Conservation (phyloP, 2,888 invertebrate genomes). For the Eledone cirrhosa region DNA sequence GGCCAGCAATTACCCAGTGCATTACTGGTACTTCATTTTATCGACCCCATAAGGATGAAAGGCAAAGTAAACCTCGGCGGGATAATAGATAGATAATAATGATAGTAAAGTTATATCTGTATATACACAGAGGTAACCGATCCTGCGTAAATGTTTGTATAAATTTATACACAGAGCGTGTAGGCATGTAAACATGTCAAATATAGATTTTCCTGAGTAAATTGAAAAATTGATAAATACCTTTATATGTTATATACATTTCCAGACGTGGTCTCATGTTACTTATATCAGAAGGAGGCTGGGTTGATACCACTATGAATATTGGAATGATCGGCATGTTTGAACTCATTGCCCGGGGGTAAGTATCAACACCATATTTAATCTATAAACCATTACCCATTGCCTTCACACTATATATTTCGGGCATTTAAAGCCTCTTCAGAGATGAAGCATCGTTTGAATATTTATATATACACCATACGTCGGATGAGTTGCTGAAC, state of each 20-base stretch:
- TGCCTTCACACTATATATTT: too few species aligned
- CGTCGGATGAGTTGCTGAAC: too few species aligned
- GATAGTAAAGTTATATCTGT: too few species aligned
- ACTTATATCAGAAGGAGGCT: slow-evolving; percentile 66
- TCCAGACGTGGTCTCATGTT: slow-evolving; percentile 66
- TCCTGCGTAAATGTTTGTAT: not conserved
- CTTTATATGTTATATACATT: slow-evolving; percentile 16
- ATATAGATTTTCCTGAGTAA: not conserved
- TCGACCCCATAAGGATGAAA: too few species aligned
- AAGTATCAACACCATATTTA: slow-evolving; percentile 30
- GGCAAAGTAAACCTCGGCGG: too few species aligned
- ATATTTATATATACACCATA: too few species aligned
- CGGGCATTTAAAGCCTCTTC: too few species aligned
- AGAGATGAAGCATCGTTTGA: too few species aligned
- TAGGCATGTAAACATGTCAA: not conserved
- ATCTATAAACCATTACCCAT: too few species aligned
- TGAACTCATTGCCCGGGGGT: slow-evolving; percentile 67
- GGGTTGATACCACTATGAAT: slow-evolving; percentile 69
- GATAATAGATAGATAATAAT: too few species aligned
- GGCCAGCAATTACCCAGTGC: too few species aligned
- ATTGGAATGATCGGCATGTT: slow-evolving; percentile 67
- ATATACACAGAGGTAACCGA: not conserved
- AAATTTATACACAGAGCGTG: not conserved
- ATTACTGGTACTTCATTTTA: too few species aligned
- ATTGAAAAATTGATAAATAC: not conserved